Evolutionary conservation across 2,113 vertebrate species (phyloP).

Genomic region (Gallinago jamesoni): DNA sequence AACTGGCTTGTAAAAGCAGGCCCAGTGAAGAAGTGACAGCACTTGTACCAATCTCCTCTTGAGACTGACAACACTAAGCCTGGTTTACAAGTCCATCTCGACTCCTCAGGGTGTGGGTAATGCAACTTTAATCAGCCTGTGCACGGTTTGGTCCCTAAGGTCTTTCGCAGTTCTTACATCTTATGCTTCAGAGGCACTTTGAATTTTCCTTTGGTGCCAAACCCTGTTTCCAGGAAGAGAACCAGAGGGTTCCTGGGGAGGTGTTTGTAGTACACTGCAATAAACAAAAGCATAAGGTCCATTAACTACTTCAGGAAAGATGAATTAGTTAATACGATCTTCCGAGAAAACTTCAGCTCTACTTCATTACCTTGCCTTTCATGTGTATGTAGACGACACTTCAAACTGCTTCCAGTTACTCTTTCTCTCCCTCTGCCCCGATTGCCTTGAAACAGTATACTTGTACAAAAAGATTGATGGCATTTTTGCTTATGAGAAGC

Average conservation of each 20-base stretch:
- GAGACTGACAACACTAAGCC: neutral
- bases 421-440: neutral
- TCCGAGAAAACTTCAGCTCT: conserved; percentile 8
- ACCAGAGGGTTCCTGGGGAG: neutral
- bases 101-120: neutral
- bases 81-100: neutral
- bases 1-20: neutral
- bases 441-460: neutral
- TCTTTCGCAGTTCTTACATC: conserved; percentile 28
- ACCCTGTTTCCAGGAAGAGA: conserved; percentile 16
- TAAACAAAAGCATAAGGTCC: conserved; percentile 61
- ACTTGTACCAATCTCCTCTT: neutral
- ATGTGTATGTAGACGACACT: neutral
- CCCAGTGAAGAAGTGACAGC: neutral
- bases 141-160: neutral
- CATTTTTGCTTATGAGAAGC: neutral
- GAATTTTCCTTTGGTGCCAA: conserved; percentile 21
- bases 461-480: conserved; percentile 7
- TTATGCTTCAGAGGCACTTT: conserved; percentile 29
- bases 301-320: conserved; percentile 64
- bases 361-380: conserved; percentile 23
- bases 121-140: neutral
- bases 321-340: conserved; percentile 24
- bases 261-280: conserved; percentile 9
- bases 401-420: neutral